Evolutionary conservation across 2,113 vertebrate species (phyloP).

Genomic region (Syngnathus floridae): DNA sequence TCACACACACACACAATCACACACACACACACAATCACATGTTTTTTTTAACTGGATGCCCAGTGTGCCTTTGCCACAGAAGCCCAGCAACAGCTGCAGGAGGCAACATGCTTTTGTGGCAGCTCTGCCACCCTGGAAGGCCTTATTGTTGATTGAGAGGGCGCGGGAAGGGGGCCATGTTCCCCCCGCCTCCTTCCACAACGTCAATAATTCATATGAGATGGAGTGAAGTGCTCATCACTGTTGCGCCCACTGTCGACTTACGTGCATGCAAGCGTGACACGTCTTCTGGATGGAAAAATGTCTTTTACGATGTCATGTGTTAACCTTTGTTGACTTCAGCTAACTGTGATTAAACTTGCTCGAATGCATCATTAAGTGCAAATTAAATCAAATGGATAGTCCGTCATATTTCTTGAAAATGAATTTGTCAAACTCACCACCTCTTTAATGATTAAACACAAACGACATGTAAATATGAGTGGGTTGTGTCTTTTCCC

Average conservation of each 20-base stretch:
- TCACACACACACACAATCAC: background rate
- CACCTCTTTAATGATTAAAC: background rate
- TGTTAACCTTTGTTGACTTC: background rate
- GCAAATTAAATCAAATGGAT: background rate
- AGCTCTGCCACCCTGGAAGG: constrained; percentile 29
- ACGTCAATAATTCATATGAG: constrained; percentile 15
- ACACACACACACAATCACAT: background rate
- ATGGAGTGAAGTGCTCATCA: constrained; percentile 7
- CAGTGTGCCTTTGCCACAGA: constrained; percentile 37
- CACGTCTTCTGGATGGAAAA: constrained; percentile 4
- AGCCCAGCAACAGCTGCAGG: constrained; percentile 50
- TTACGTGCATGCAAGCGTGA: constrained; percentile 11
- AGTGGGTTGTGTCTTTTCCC: background rate
- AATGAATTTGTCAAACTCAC: background rate
- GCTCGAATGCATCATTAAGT: background rate
- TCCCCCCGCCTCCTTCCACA: background rate
- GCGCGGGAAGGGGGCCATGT: constrained; percentile 6
- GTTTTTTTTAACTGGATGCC: background rate
- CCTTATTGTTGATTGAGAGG: constrained; percentile 10
- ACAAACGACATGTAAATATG: background rate
- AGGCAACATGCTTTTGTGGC: constrained; percentile 30
- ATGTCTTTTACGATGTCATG: background rate
- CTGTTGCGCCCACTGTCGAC: constrained; percentile 28
- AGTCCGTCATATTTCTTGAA: background rate
- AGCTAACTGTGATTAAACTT: background rate